These are phyloP conservation scores for Trididemnum miniatum DNA, from an alignment of 23 tunicate genomes.

Conservation along the genomic window DNA sequence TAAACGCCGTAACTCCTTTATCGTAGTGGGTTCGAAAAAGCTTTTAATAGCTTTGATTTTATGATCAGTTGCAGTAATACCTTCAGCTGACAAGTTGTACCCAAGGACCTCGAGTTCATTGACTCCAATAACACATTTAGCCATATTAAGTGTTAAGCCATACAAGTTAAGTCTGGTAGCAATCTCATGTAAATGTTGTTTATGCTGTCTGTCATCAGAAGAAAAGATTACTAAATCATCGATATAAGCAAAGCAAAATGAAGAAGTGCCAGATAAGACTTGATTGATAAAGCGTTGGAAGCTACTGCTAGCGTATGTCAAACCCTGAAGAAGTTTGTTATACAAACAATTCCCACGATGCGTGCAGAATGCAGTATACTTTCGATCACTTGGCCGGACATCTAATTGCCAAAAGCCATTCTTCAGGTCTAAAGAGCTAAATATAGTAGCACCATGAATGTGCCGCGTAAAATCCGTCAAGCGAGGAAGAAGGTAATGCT, in stretches of 20 bases:
- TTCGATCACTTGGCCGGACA: no score
- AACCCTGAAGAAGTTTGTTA: no score
- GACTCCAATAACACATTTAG: conserved; percentile 29
- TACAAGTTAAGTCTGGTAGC: conserved; percentile 4
- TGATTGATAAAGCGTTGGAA: no score
- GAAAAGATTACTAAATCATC: conserved; percentile 16
- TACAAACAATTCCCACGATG: no score
- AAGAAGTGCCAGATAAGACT: background rate
- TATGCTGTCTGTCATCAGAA: background rate
- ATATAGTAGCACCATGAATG: no score
- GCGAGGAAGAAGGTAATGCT: no score
- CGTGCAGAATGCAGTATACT: no score
- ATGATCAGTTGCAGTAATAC: conserved; percentile 15
- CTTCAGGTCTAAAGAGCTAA: no score
- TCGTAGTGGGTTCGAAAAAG: background rate
- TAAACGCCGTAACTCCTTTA: background rate
- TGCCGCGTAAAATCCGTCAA: no score
- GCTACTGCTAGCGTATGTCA: no score
- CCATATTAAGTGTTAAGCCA: conserved; percentile 3
- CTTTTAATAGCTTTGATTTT: background rate
- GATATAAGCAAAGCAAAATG: conserved; percentile 9
- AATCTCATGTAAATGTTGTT: conserved; percentile 2
- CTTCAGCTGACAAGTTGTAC: conserved; percentile 18
- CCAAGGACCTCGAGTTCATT: conserved; percentile 5
- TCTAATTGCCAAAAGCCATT: no score